phyloP scores from a whole-genome alignment of 2,888 invertebrate genomes.

The Laspeyria flexula region DNA sequence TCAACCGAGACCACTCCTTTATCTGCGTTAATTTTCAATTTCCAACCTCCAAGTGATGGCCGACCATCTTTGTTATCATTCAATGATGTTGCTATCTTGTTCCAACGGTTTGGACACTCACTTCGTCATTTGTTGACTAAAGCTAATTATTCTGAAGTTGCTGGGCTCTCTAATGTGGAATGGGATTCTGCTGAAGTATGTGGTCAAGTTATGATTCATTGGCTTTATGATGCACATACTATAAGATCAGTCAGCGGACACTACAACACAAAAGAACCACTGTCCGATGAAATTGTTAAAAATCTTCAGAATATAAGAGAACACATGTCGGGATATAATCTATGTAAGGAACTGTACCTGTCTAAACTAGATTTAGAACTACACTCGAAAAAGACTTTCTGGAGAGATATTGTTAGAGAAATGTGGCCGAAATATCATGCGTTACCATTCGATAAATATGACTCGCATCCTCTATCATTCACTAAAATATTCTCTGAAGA shows the following conservation, averaged over 20 bases:
- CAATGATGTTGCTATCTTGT: constrained; percentile 91
- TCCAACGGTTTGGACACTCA: constrained; percentile 94
- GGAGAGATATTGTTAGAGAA: constrained; percentile 92
- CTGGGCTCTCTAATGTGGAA: constrained; percentile 95
- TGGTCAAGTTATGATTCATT: constrained; percentile 93
- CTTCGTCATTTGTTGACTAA: constrained; percentile 94
- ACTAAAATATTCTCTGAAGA: constrained; percentile 93
- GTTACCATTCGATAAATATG: constrained; percentile 91
- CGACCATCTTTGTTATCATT: constrained; percentile 91
- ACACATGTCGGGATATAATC: constrained; percentile 92
- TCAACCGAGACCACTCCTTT: constrained; percentile 89
- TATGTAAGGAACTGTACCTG: constrained; percentile 93
- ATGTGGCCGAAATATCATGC: constrained; percentile 94
- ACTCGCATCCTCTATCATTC: constrained; percentile 95
- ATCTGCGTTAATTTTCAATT: constrained; percentile 94
- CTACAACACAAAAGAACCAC: constrained; percentile 89
- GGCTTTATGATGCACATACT: constrained; percentile 89
- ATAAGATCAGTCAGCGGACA: constrained; percentile 90
- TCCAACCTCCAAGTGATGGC: constrained; percentile 87
- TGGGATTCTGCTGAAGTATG: constrained; percentile 97
- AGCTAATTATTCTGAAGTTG: constrained; percentile 93
- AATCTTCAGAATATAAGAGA: constrained; percentile 88
- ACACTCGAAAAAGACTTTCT: constrained; percentile 91
- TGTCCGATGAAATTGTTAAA: constrained; percentile 88
- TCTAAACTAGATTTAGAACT: constrained; percentile 94